A percentile compares a stretch with the other conserved stretches of the same genome.
Conservation (phyloP, 2,797 vertebrate species). For the Parauchenoglanis punctatus region DNA sequence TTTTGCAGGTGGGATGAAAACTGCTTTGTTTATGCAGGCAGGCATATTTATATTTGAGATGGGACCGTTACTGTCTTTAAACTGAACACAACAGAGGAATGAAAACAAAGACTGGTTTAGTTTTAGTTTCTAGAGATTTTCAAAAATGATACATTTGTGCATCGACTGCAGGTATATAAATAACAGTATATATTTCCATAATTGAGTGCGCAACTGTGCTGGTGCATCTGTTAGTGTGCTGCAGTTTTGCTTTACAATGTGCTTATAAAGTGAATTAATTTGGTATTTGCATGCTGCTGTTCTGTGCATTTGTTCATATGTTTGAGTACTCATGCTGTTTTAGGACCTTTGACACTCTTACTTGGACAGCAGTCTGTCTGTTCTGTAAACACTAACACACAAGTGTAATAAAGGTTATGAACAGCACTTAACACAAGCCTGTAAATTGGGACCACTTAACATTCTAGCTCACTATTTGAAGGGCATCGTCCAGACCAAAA, state of each 20-base stretch:
- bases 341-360: neutral
- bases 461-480: neutral
- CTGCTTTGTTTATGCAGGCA: conserved; percentile 6
- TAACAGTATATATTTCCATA: conserved; percentile 24
- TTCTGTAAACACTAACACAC: conserved; percentile 11
- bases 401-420: conserved; percentile 13
- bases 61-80: conserved; percentile 16
- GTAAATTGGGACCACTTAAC: conserved; percentile 27
- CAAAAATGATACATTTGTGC: conserved; percentile 7
- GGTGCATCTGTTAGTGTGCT: conserved; percentile 6
- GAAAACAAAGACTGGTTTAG: conserved; percentile 13
- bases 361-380: neutral
- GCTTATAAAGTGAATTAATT: conserved; percentile 19
- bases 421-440: conserved; percentile 17
- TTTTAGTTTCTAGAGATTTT: conserved; percentile 31
- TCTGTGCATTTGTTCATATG: conserved; percentile 30
- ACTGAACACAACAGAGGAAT: conserved; percentile 10
- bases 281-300: conserved; percentile 32
- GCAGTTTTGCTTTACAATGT: conserved; percentile 4
- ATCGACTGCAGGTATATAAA: conserved; percentile 23
- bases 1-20: conserved; percentile 12
- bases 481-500: conserved; percentile 22
- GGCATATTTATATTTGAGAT: conserved; percentile 33
- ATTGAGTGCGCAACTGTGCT: neutral
- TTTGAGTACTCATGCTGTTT: conserved; percentile 18